phyloP scores from a whole-genome alignment of 1,140 invertebrate species.

The Drosophila neocordata region DNA sequence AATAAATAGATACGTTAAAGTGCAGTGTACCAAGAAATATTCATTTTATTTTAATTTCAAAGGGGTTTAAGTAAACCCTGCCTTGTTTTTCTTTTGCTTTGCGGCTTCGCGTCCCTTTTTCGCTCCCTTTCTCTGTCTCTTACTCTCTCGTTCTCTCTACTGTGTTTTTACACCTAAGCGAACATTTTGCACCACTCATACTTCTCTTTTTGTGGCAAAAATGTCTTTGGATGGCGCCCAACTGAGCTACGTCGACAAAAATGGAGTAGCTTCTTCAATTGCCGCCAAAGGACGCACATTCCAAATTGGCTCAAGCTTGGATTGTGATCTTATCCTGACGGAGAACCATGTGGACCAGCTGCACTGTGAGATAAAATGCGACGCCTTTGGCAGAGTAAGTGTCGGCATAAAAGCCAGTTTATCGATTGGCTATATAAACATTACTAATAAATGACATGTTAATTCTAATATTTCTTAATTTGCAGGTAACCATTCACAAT shows the following conservation, averaged over 20 bases:
- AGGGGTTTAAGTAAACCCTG: background rate
- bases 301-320: slow-evolving; percentile 62
- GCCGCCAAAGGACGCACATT: slow-evolving; percentile 71
- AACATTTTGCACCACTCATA: slow-evolving; percentile 39
- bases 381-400: slow-evolving; percentile 78
- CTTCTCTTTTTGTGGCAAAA: slow-evolving; percentile 33
- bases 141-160: slow-evolving; percentile 22
- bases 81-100: background rate
- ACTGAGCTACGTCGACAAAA: slow-evolving; percentile 56
- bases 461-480: background rate
- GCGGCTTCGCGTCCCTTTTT: slow-evolving; percentile 23
- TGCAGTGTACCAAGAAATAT: slow-evolving; percentile 1
- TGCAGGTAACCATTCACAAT: slow-evolving; percentile 69
- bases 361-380: slow-evolving; percentile 71
- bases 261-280: slow-evolving; percentile 37
- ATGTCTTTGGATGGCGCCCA: slow-evolving; percentile 73
- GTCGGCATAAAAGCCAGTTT: background rate
- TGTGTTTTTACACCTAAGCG: slow-evolving; percentile 39
- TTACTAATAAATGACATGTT: background rate
- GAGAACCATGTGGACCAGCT: slow-evolving; percentile 52
- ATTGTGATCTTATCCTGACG: slow-evolving; percentile 57
- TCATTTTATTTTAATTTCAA: background rate
- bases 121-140: slow-evolving; percentile 1
- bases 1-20: background rate
- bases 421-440: slow-evolving; percentile 25